Evolutionary conservation across 2,113 vertebrate species (phyloP).

Genomic region (Thunnus maccoyii): DNA sequence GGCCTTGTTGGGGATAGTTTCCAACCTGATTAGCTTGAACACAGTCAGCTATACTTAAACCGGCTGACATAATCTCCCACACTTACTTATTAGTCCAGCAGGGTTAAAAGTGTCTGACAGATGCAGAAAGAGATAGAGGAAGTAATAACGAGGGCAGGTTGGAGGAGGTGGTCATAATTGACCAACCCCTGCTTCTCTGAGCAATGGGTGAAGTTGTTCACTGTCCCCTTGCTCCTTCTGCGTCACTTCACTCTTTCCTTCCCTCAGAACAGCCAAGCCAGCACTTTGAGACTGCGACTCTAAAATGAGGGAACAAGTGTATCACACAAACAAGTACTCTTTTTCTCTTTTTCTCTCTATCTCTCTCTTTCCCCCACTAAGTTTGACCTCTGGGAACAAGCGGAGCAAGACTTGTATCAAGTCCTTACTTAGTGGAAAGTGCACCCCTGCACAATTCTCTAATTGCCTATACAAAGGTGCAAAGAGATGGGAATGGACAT

Average conservation of each 20-base stretch:
- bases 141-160: constrained; percentile 55
- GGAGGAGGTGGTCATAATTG: constrained; percentile 56
- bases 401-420: constrained; percentile 41
- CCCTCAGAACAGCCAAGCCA: constrained; percentile 63
- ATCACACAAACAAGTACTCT: constrained; percentile 51
- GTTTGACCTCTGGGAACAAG: constrained; percentile 60
- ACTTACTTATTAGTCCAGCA: constrained; percentile 57
- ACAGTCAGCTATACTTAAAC: constrained; percentile 42
- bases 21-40: constrained; percentile 55
- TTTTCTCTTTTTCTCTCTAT: neutral
- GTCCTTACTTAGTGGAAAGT: constrained; percentile 59
- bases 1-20: constrained; percentile 52
- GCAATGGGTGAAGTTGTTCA: constrained; percentile 43
- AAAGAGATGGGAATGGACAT: constrained; percentile 40
- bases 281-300: constrained; percentile 67
- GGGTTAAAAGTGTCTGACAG: constrained; percentile 64
- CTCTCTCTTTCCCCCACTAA: constrained; percentile 5
- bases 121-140: constrained; percentile 39
- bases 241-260: constrained; percentile 32
- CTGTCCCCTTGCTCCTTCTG: constrained; percentile 52
- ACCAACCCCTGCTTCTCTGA: constrained; percentile 43
- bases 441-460: constrained; percentile 66
- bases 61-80: constrained; percentile 54
- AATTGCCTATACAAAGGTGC: constrained; percentile 64
- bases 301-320: constrained; percentile 65